These are phyloP conservation scores for Zoanthus sansibaricus DNA, from an alignment of 92 coral and sea anemone genomes.

Conservation along the genomic window DNA sequence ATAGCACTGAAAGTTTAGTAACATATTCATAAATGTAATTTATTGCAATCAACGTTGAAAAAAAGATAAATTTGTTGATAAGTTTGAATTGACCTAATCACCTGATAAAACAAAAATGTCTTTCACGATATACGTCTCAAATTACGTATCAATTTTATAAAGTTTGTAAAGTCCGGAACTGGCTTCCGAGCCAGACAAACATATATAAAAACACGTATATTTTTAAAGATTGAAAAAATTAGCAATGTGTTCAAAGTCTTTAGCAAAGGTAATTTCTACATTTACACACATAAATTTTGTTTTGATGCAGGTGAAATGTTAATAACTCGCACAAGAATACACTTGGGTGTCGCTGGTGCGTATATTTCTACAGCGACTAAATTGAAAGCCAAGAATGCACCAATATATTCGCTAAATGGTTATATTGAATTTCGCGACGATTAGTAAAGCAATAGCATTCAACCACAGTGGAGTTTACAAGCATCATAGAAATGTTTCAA, in stretches of 20 bases:
- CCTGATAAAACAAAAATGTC: not conserved
- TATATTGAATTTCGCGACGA: not conserved
- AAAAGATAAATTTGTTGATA: not conserved
- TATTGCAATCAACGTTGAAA: not conserved
- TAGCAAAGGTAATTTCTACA: not conserved
- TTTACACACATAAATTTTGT: not conserved
- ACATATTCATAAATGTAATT: not conserved
- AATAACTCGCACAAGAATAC: not conserved
- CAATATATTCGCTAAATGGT: not conserved
- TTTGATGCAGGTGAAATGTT: not conserved
- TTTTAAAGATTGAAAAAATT: not conserved
- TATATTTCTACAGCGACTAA: constrained; percentile 40
- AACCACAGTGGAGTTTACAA: not conserved
- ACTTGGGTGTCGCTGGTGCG: not conserved
- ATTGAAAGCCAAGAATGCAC: constrained; percentile 18
- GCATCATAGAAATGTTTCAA: not conserved
- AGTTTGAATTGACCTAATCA: not conserved
- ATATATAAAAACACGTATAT: not conserved
- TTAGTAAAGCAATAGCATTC: constrained; percentile 19
- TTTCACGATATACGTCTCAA: not conserved
- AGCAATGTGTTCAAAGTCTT: not conserved
- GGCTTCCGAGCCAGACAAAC: not conserved
- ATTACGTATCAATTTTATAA: not conserved
- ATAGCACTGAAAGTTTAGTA: not conserved
- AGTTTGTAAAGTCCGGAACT: constrained; percentile 18